Percentiles rank a stretch among this genome's conserved stretches.
phyloP scores from a whole-genome alignment of 2,888 invertebrate species.

The Biston stratarius region DNA sequence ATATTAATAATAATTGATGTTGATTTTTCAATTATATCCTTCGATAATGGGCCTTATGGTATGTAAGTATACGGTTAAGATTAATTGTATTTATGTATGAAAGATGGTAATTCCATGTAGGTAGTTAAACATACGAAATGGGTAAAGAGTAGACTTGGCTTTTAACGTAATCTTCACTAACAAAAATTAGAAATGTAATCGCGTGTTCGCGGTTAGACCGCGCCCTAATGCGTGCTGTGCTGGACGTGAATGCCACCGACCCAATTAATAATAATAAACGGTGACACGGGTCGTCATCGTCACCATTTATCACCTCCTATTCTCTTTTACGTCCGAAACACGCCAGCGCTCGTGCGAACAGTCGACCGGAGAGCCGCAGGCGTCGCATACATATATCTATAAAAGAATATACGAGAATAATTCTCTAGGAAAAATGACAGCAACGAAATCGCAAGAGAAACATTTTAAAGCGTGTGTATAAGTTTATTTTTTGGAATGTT shows the following conservation, averaged over 20 bases:
- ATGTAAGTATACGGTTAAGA: conserved; percentile 22
- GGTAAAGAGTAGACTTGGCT: background rate
- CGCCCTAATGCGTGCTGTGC: no score
- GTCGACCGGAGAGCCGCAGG: no score
- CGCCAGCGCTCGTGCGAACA: background rate
- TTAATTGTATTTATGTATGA: conserved; percentile 21
- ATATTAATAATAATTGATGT: background rate
- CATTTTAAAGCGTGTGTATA: background rate
- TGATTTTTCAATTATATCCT: conserved; percentile 13
- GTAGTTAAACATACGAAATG: background rate
- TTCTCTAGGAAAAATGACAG: no score
- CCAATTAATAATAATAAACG: no score
- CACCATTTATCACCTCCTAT: background rate
- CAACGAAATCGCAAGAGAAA: no score
- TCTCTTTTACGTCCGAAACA: background rate
- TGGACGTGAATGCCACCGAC: no score
- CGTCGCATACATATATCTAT: no score
- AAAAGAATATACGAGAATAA: no score
- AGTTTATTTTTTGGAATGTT: background rate
- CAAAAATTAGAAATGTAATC: background rate
- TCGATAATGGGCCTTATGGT: conserved; percentile 22
- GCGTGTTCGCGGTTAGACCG: no score
- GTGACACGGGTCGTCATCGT: no score
- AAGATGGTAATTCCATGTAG: background rate
- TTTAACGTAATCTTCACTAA: no score